phyloP scores from a whole-genome alignment of 2,888 invertebrate species.

The Caradrina clavipalpis region DNA sequence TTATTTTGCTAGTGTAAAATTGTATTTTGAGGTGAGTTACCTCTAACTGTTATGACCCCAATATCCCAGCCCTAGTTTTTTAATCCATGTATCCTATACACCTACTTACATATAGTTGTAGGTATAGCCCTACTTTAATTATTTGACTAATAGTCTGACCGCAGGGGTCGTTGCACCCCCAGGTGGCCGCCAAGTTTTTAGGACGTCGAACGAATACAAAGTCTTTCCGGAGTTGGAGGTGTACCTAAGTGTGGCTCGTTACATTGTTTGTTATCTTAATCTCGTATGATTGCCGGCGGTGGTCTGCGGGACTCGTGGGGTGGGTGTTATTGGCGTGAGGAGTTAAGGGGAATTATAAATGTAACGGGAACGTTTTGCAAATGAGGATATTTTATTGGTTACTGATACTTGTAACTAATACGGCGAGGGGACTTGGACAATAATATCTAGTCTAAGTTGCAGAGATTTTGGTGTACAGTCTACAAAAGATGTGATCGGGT shows the following conservation, averaged over 20 bases:
- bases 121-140: background rate
- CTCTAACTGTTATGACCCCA: too few species aligned
- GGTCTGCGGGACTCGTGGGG: conserved; percentile 13
- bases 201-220: conserved; percentile 50
- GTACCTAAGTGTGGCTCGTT: conserved; percentile 13
- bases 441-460: background rate
- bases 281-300: conserved; percentile 33
- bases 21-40: too few species aligned
- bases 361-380: background rate
- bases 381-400: too few species aligned
- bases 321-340: background rate
- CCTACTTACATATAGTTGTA: background rate
- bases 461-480: too few species aligned
- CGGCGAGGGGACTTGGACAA: background rate
- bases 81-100: too few species aligned
- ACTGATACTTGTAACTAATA: conserved; percentile 1
- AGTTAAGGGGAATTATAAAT: background rate
- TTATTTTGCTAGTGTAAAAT: too few species aligned
- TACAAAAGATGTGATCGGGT: too few species aligned
- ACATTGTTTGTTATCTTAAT: conserved; percentile 45
- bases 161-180: conserved; percentile 60
- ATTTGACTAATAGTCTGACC: conserved; percentile 16
- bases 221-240: conserved; percentile 16
- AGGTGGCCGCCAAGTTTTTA: conserved; percentile 32
- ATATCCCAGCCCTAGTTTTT: too few species aligned